A percentile compares a stretch with the other conserved stretches of the same genome.
Conservation (phyloP, 2,888 invertebrate genomes). For the Drosophila rellima region DNA sequence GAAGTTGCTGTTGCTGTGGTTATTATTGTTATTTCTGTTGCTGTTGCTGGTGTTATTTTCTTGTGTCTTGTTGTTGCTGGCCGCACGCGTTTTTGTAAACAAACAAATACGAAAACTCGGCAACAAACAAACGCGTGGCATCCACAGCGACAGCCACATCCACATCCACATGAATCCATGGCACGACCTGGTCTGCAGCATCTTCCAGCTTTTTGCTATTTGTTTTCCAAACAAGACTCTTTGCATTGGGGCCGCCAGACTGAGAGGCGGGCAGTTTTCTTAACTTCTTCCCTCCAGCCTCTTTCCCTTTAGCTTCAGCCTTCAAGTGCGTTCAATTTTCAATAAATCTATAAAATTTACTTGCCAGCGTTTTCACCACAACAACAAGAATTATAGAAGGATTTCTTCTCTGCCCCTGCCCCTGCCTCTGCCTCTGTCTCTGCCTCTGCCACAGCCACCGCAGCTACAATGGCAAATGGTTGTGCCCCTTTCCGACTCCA, state of each 20-base stretch:
- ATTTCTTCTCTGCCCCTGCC: constrained; percentile 17
- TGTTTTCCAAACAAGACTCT: constrained; percentile 77
- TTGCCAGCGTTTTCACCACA: constrained; percentile 45
- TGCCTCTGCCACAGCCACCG: constrained; percentile 33
- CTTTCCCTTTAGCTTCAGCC: constrained; percentile 10
- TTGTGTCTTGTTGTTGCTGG: constrained; percentile 60
- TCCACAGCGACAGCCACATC: constrained; percentile 19
- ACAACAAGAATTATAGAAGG: constrained; percentile 22
- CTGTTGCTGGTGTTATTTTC: constrained; percentile 33
- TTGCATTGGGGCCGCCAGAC: constrained; percentile 60
- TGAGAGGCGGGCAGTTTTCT: constrained; percentile 60
- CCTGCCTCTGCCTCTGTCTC: constrained; percentile 9
- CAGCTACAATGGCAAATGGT: constrained; percentile 35
- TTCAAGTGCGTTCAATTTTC: constrained; percentile 79
- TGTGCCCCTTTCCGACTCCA: constrained; percentile 26
- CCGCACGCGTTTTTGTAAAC: constrained; percentile 79
- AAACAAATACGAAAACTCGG: constrained; percentile 64
- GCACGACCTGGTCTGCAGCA: constrained; percentile 52
- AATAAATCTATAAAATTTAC: constrained; percentile 75
- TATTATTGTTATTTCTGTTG: constrained; percentile 24
- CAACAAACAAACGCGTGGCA: constrained; percentile 75
- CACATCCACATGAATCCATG: constrained; percentile 15
- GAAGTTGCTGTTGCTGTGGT: constrained; percentile 25
- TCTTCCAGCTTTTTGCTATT: constrained; percentile 56
- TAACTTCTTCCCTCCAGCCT: not conserved